phyloP scores from a whole-genome alignment of 2,888 invertebrate species.

The Lasioglossum lativentre region DNA sequence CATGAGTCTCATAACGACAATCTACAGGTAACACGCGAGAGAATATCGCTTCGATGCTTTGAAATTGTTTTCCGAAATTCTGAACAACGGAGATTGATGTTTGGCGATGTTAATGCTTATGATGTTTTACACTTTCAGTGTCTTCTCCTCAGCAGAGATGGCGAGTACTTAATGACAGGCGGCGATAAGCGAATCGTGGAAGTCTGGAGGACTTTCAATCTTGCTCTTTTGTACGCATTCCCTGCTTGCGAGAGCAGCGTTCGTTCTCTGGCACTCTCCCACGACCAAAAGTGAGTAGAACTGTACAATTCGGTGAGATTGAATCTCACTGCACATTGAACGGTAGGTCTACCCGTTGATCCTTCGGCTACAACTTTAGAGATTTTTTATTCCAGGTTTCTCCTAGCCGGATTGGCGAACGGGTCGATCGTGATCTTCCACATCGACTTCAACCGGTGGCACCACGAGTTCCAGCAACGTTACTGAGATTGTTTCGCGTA shows the following conservation, averaged over 20 bases:
- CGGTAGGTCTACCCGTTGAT: neutral
- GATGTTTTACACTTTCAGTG: conserved; percentile 87
- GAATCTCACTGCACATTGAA: neutral
- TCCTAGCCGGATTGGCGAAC: conserved; percentile 97
- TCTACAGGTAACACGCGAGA: conserved; percentile 90
- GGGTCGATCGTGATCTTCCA: conserved; percentile 99
- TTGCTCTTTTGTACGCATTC: conserved; percentile 98
- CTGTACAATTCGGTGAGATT: neutral
- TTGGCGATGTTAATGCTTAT: no score
- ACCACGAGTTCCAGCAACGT: conserved; percentile 97
- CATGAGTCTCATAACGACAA: conserved; percentile 97
- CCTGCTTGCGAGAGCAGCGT: conserved; percentile 98
- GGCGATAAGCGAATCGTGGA: conserved; percentile 99
- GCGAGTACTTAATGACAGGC: conserved; percentile 99
- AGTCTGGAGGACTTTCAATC: conserved; percentile 98
- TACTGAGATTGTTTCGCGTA: conserved; percentile 87
- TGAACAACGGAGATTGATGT: neutral
- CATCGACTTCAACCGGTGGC: conserved; percentile 99
- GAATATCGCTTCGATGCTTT: neutral
- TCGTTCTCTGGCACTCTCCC: conserved; percentile 96
- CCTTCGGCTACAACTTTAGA: neutral
- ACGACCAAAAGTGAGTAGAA: conserved; percentile 97
- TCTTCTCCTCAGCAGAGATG: conserved; percentile 97
- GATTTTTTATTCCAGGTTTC: conserved; percentile 89
- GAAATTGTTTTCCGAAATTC: neutral